These are phyloP conservation scores for Corbicula japonica DNA, from an alignment of 2,888 invertebrate species.

Conservation along the genomic window DNA sequence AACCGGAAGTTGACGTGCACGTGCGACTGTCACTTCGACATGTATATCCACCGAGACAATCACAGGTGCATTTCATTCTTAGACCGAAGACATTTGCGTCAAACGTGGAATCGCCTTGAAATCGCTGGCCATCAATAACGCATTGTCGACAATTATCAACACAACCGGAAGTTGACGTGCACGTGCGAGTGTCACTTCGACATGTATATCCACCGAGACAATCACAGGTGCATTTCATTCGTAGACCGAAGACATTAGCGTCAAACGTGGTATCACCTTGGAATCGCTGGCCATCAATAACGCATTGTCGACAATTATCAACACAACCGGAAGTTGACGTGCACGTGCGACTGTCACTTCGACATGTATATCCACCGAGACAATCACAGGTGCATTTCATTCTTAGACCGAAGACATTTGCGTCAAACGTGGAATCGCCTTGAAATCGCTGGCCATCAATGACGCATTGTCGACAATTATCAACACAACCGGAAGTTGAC, in stretches of 20 bases:
- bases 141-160: conserved; percentile 45
- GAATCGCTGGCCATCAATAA: conserved; percentile 40
- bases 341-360: conserved; percentile 27
- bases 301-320: conserved; percentile 31
- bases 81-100: conserved; percentile 39
- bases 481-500: conserved; percentile 50
- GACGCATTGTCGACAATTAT: conserved; percentile 60
- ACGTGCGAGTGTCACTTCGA: conserved; percentile 1
- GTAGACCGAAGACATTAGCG: conserved; percentile 28
- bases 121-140: conserved; percentile 36
- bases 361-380: conserved; percentile 50
- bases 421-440: conserved; percentile 67
- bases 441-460: conserved; percentile 64
- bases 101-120: conserved; percentile 25
- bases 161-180: conserved; percentile 22
- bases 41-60: conserved; percentile 38
- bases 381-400: conserved; percentile 64
- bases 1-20: conserved; percentile 30
- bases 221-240: conserved; percentile 54
- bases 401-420: conserved; percentile 21
- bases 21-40: conserved; percentile 28
- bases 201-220: conserved; percentile 27
- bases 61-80: conserved; percentile 56
- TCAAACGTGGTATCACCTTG: conserved; percentile 34
- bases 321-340: conserved; percentile 28